Evolutionary conservation across 2,113 vertebrate species (phyloP).

Genomic region (Melierax canorus): DNA sequence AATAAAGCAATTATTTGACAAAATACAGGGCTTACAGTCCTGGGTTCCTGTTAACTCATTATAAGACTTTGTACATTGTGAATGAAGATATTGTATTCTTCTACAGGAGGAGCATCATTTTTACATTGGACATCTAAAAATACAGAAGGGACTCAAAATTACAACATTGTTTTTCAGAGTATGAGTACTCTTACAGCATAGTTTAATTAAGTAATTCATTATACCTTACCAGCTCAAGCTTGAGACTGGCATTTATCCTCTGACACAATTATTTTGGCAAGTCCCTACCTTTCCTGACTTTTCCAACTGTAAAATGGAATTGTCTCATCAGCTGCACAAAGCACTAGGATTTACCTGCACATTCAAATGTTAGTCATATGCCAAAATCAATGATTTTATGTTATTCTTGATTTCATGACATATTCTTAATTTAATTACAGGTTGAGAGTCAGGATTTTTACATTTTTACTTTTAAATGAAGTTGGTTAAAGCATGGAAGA

Average conservation of each 20-base stretch:
- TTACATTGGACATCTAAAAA: neutral
- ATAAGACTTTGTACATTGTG: neutral
- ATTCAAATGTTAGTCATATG: neutral
- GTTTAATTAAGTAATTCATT: neutral
- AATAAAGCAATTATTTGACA: constrained; percentile 2
- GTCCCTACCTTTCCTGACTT: neutral
- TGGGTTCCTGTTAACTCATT: neutral
- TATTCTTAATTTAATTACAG: neutral
- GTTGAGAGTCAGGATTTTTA: neutral
- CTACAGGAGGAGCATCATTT: accelerated
- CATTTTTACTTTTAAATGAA: neutral
- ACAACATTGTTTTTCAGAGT: neutral
- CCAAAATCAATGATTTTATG: neutral
- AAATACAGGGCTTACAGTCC: neutral
- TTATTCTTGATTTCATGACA: neutral
- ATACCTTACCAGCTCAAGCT: neutral
- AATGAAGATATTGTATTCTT: neutral
- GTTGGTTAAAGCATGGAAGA: neutral
- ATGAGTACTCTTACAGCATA: neutral
- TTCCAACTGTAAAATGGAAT: neutral
- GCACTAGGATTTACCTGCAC: neutral
- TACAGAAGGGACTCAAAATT: neutral
- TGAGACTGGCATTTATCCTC: neutral
- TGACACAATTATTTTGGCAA: neutral
- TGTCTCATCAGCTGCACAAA: neutral